Base-by-base conservation (phyloP, 2,797 vertebrate genomes). In the Tragelaphus eurycerus region DNA sequence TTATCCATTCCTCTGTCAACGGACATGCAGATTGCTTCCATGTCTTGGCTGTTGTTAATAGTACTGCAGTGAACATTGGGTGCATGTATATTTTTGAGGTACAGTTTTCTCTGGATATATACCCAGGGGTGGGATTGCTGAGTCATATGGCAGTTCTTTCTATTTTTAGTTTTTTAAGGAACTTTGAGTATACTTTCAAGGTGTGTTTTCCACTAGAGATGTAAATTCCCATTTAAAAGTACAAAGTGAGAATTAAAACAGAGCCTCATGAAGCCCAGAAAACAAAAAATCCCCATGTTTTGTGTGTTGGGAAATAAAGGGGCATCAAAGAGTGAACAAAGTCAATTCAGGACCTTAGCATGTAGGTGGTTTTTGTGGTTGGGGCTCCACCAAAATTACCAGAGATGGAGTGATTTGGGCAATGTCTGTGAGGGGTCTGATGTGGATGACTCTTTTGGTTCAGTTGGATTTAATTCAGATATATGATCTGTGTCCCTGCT, bases 141-240 rank as follows among this genome's bases (percentile, higher is more conserved):
- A 31, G 48, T 79, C 48, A n/a, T 52, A n/a, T 7, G 29, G 16
- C 52, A 52, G 16, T 81, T 74, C 43, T 74, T 71, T 38, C 16
- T 50, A 11, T 50, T 79, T 50, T 50, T 50, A 79, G 17, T 31
- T n/a, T 81, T 52, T 81, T 52, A 81, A 81, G 78, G 48, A 81
- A 52, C 48, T 29, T n/a, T 7, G 74, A 93, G 34, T 78, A 67
- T 55, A 29, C 34, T 89, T 95, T 84, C 79, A 84, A 76, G 38
- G 19, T n/a, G 34, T 16, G 1, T 86, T 85, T 93, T 46, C 29
- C 71, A 34, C 8, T 6, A 23, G 25, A 85, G 38, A 76, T 71
- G n/a, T 83, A 85, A 81, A 57, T 91, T 83, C 79, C 71, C 74
- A 57, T 19, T 60, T 38, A 81, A 84, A 62, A 34, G 29, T 50